Evolutionary conservation across 1,140 invertebrate species (phyloP).

Genomic region (Latrodectus geometricus): DNA sequence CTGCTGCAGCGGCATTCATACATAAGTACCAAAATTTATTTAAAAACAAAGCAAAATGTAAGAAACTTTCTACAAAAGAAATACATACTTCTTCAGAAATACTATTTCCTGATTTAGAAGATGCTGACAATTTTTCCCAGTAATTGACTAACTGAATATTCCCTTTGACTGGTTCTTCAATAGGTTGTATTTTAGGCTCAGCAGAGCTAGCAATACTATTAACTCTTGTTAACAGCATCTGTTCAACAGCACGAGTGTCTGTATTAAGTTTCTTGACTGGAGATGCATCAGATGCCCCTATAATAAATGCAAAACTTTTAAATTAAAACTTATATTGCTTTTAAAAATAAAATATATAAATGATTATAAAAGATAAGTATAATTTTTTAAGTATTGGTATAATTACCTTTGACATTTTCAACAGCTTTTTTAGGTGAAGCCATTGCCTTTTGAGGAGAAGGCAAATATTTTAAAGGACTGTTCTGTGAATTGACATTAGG

Average conservation of each 20-base stretch:
- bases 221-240: conserved; percentile 66
- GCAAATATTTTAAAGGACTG: neutral
- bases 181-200: conserved; percentile 64
- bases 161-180: conserved; percentile 67
- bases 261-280: conserved; percentile 58
- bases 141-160: conserved; percentile 59
- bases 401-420: too few relatives aligned
- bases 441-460: neutral
- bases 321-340: too few relatives aligned
- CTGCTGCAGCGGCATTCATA: too few relatives aligned
- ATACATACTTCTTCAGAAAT: conserved; percentile 10
- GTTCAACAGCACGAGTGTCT: conserved; percentile 64
- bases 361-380: neutral
- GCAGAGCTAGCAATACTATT: conserved; percentile 62
- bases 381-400: too few relatives aligned
- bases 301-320: too few relatives aligned
- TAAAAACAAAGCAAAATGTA: neutral
- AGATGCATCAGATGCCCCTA: neutral
- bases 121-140: conserved; percentile 42
- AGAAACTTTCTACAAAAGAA: neutral
- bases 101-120: conserved; percentile 23
- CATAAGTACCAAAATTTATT: too few relatives aligned
- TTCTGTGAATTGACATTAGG: neutral
- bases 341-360: conserved; percentile 1
- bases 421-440: neutral